Base-by-base conservation (phyloP, 2,888 invertebrate species). In the Mycogona germanica region DNA sequence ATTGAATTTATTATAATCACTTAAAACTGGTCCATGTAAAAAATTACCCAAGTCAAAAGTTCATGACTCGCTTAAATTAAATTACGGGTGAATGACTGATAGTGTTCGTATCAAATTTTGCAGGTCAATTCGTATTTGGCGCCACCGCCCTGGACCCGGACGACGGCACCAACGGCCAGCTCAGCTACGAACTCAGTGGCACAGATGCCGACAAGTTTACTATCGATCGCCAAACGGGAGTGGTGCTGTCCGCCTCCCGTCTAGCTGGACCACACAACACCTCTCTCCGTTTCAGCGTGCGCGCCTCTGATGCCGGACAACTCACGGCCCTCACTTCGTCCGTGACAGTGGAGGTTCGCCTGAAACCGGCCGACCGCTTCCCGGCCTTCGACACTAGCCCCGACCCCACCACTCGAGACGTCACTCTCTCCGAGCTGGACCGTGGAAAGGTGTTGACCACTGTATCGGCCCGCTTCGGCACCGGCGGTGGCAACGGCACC, bases 61-160 rank as follows among this genome's bases (percentile, higher is more conserved):
- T 38, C 38, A 5, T 5, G 17, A 5, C 9, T 38, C 17, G 7
- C 41, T 42, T 35, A 12, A 57, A 26, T 9, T 28, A 14, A n/a
- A 35, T 7, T 21, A n/a, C 19, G n/a, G n/a, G 7, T 17, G 9
- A 23, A 41, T 28, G 25, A 46, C n/a, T 44, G 35, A 28, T 35
- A 35, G 38, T 57, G 46, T 55, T 55, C 30, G 48, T 59, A 75
- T 60, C 64, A 71, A 2, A 2, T n/a, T 55, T 26, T 35, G 32
- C 60, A 69, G 78, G 76, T 45, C 72, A 88, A 63, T 95, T 93
- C 72, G 86, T 95, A 25, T 86, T 89, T 66, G 93, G 93, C 7
- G 87, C 87, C 0, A 84, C 82, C 67, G 93, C 93, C 0, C 75
- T 76, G 5, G 95, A 95, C 68, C 76, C 76, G 56, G 95, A 95